A percentile compares a stretch with the other conserved stretches of the same genome.
Conservation (phyloP, 2,888 invertebrate species). For the Hermodice carunculata region DNA sequence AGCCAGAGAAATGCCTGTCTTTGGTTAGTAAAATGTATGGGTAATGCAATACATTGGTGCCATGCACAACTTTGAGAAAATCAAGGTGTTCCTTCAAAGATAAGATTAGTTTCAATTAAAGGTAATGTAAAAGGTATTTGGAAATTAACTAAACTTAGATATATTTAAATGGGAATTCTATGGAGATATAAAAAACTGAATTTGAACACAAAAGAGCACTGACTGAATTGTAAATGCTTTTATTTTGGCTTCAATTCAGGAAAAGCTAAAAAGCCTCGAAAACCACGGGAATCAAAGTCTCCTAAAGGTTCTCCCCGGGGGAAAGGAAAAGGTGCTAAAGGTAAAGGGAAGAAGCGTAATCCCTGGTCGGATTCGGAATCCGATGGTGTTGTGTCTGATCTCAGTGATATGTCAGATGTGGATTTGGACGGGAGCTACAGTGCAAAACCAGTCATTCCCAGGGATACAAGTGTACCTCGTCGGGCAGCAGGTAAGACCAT, state of each 20-base stretch:
- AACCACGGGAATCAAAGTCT: slow-evolving; percentile 20
- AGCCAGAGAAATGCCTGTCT: too few relatives aligned
- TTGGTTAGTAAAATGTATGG: too few relatives aligned
- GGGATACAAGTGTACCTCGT: slow-evolving; percentile 15
- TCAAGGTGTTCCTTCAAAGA: too few relatives aligned
- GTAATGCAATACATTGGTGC: too few relatives aligned
- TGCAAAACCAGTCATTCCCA: not conserved
- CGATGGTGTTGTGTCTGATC: slow-evolving; percentile 27
- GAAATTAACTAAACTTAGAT: too few relatives aligned
- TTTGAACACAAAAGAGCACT: too few relatives aligned
- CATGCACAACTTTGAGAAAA: too few relatives aligned
- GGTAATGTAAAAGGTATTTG: too few relatives aligned
- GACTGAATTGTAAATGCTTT: too few relatives aligned
- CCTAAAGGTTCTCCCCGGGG: not conserved
- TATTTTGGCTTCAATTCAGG: not conserved
- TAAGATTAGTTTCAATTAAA: too few relatives aligned
- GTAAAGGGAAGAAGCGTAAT: slow-evolving; percentile 64
- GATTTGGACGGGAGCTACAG: slow-evolving; percentile 12
- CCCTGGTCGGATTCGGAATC: slow-evolving; percentile 61
- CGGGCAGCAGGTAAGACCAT: not conserved
- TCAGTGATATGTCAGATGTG: slow-evolving; percentile 31
- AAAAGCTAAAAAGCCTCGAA: not conserved
- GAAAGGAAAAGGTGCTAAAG: slow-evolving; percentile 33
- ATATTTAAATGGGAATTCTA: too few relatives aligned
- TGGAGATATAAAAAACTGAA: too few relatives aligned